Evolutionary conservation across 2,797 vertebrate species (phyloP).

Genomic region (Leucoraja ocellata): DNA sequence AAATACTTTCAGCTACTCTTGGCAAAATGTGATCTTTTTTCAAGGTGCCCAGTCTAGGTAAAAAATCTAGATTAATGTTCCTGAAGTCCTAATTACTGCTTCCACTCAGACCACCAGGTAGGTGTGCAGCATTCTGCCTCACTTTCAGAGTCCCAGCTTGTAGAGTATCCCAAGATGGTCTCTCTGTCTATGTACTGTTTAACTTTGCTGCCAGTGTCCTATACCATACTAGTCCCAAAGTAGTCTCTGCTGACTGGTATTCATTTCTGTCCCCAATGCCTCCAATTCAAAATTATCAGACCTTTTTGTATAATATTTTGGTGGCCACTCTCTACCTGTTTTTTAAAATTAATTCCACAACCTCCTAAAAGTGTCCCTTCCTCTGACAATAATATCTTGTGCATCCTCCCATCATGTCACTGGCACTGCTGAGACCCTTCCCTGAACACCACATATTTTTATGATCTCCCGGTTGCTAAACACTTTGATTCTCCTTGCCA

Average conservation of each 20-base stretch:
- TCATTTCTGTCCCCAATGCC: neutral
- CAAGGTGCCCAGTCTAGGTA: neutral
- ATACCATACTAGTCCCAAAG: neutral
- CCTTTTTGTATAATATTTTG: neutral
- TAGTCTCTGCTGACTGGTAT: neutral
- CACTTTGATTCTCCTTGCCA: no score
- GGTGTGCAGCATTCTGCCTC: neutral
- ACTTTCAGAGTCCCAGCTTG: neutral
- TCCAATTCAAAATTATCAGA: neutral
- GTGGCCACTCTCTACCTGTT: neutral
- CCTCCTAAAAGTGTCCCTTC: neutral
- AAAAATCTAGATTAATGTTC: neutral
- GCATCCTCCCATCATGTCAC: neutral
- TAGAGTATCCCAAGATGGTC: neutral
- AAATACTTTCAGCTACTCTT: neutral
- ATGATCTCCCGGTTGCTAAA: no score
- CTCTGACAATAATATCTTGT: neutral
- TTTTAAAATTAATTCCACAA: neutral
- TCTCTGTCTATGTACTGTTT: neutral
- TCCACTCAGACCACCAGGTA: neutral
- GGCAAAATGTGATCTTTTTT: neutral
- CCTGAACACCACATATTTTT: neutral
- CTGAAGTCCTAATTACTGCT: neutral
- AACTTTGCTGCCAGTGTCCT: neutral
- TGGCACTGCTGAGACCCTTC: neutral